Base-by-base conservation (phyloP, 2,888 invertebrate genomes). In the Euplexia lucipara region DNA sequence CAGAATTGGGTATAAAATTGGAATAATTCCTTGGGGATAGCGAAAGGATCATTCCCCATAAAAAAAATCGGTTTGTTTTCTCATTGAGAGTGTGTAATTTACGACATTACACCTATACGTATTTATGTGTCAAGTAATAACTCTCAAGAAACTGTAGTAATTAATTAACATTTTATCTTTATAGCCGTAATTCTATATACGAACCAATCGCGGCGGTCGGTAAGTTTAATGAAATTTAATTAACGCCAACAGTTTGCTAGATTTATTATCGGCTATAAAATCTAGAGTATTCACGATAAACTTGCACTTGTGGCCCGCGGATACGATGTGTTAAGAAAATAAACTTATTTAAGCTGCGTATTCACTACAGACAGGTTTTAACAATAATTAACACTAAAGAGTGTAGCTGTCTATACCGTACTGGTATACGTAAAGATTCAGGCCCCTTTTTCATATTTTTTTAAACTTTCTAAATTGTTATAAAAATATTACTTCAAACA, bases 211-310 rank as follows among this genome's bases (percentile, higher is more conserved):
- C 12, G 22, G 45, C 58, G 54, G 54, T 72, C 54, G 62, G 66
- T 72, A 81, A 75, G 78, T 86, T 83, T 83, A 81, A 84, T 80
- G 71, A 86, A 86, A 86, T 88, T 88, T 88, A 88, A 88, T 88
- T 86, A 88, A 86, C 81, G 82, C 56, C 64, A 72, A 79, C 83
- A 76, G 75, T 82, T 81, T 74, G 80, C 82, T 80, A 81, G 81
- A 87, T 88, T 88, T 87, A 88, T 83, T 84, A 87, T 87, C 84
- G 72, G 63, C 70, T 80, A 84, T 88, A 85, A 88, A 89, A 86
- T 86, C 85, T 86, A 22, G 65, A 86, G 85, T 84, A 83, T 83
- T 79, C 78, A 74, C 80, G 83, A 85, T 87, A 87, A 84, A 87
- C 75, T 78, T 79, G 60, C 63, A 70, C 70, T 64, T 59, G 61